Evolutionary conservation across 2,113 vertebrate genomes (phyloP).

Genomic region (Clarias magur): DNA sequence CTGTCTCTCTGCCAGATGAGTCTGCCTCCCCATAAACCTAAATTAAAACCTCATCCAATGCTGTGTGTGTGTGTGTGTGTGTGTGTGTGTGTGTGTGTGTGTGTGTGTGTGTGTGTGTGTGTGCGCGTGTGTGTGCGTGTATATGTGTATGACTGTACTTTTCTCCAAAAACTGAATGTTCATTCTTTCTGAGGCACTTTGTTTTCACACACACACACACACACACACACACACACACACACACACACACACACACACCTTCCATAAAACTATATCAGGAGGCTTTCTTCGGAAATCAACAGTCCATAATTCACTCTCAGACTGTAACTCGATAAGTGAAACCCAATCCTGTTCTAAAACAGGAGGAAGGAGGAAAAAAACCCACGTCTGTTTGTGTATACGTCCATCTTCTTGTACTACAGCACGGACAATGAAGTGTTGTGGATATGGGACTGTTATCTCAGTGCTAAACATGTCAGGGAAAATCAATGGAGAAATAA

Average conservation of each 20-base stretch:
- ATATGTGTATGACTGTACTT: neutral
- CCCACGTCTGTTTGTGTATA: slow-evolving; percentile 37
- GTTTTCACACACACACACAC: slow-evolving; percentile 21
- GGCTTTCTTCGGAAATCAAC: slow-evolving; percentile 37
- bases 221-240: slow-evolving; percentile 2
- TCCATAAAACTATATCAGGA: slow-evolving; percentile 27
- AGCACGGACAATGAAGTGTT: slow-evolving; percentile 56
- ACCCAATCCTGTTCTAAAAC: neutral
- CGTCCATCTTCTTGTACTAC: slow-evolving; percentile 69
- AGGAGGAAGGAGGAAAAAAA: neutral
- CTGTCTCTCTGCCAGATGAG: slow-evolving; percentile 36
- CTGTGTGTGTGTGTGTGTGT: slow-evolving; percentile 4
- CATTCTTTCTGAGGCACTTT: slow-evolving; percentile 29
- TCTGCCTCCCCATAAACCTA: slow-evolving; percentile 45
- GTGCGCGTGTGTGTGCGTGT: neutral
- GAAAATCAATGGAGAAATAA: slow-evolving; percentile 35
- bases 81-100: slow-evolving; percentile 20
- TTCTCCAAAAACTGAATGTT: slow-evolving; percentile 30
- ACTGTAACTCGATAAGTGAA: slow-evolving; percentile 15
- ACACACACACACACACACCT: slow-evolving; percentile 1
- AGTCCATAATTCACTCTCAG: slow-evolving; percentile 19
- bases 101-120: neutral
- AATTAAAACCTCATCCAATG: slow-evolving; percentile 46
- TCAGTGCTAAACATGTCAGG: slow-evolving; percentile 55
- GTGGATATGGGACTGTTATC: slow-evolving; percentile 50